Conservation (phyloP, 2,797 vertebrate species). For the Peromyscus nudipes region DNA sequence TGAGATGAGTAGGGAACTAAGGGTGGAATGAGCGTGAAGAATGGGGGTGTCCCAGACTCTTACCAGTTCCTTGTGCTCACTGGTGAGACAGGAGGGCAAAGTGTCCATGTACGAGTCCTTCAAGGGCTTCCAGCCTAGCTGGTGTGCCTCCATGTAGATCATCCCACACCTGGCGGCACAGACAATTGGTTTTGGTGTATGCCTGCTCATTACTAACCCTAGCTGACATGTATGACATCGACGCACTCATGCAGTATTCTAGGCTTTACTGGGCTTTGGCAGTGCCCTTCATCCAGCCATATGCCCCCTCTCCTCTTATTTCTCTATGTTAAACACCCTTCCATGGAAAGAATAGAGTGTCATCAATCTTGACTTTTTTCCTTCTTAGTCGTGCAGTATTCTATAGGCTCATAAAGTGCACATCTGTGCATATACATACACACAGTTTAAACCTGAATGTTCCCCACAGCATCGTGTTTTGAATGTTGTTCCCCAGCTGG, state of each 20-base stretch:
- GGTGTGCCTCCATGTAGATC: slow-evolving; percentile 98
- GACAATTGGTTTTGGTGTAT: slow-evolving; percentile 22
- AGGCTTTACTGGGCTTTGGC: background rate
- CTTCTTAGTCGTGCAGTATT: slow-evolving; percentile 14
- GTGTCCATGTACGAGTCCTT: slow-evolving; percentile 96
- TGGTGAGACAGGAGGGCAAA: slow-evolving; percentile 89
- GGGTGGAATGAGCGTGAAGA: background rate
- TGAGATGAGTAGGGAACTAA: background rate
- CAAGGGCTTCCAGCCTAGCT: slow-evolving; percentile 95
- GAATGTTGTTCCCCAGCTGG: background rate
- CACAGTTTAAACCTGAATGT: background rate
- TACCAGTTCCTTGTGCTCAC: slow-evolving; percentile 93
- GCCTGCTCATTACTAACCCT: background rate
- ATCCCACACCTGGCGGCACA: slow-evolving; percentile 93
- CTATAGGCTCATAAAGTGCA: background rate
- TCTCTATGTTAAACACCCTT: background rate
- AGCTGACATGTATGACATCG: background rate
- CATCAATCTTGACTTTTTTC: background rate
- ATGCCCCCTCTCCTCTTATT: background rate
- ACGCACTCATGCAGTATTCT: too few relatives aligned
- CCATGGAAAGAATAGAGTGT: background rate
- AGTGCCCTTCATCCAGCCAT: background rate
- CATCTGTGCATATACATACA: background rate
- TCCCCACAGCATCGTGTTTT: background rate
- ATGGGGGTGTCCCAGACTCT: slow-evolving; percentile 57